Percentiles rank a stretch among this genome's conserved stretches.
These are phyloP conservation scores for Thamnaconus septentrionalis DNA, from an alignment of 2,113 vertebrate species.

Conservation along the genomic window DNA sequence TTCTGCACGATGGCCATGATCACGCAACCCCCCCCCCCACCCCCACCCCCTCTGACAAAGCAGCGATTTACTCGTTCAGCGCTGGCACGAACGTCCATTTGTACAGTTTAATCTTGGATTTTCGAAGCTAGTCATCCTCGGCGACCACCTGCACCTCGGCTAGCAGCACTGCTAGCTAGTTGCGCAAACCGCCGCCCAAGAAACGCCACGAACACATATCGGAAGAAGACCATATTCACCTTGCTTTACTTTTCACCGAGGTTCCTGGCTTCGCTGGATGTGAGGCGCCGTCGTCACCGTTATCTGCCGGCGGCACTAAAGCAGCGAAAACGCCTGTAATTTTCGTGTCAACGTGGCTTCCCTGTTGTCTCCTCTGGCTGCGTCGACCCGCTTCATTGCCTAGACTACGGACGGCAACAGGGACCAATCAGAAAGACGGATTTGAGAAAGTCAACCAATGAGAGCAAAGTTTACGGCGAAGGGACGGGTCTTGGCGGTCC, in stretches of 20 bases:
- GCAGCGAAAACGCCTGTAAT: not conserved
- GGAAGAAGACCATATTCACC: too few species aligned
- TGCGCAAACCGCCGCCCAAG: too few species aligned
- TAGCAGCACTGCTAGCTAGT: too few species aligned
- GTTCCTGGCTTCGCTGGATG: not conserved
- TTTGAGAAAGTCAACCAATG: slow-evolving; percentile 24
- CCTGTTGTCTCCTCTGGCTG: slow-evolving; percentile 2
- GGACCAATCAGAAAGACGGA: slow-evolving; percentile 50
- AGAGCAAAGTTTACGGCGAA: accelerated
- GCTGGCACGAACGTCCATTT: too few species aligned
- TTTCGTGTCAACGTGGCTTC: slow-evolving; percentile 72
- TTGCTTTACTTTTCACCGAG: not conserved
- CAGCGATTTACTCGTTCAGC: too few species aligned
- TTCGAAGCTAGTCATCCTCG: too few species aligned
- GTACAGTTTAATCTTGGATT: too few species aligned
- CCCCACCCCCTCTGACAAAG: too few species aligned
- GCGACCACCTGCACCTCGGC: too few species aligned
- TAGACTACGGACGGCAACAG: not conserved
- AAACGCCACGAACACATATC: too few species aligned
- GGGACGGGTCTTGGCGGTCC: slow-evolving; percentile 27
- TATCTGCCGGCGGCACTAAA: not conserved
- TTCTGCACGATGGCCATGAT: too few species aligned
- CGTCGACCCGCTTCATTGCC: not conserved
- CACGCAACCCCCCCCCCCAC: too few species aligned
- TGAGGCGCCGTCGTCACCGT: not conserved